Conservation (phyloP, 30 jellyfish, hydroid and myxozoan species). For the Cassiopea xamachana region DNA sequence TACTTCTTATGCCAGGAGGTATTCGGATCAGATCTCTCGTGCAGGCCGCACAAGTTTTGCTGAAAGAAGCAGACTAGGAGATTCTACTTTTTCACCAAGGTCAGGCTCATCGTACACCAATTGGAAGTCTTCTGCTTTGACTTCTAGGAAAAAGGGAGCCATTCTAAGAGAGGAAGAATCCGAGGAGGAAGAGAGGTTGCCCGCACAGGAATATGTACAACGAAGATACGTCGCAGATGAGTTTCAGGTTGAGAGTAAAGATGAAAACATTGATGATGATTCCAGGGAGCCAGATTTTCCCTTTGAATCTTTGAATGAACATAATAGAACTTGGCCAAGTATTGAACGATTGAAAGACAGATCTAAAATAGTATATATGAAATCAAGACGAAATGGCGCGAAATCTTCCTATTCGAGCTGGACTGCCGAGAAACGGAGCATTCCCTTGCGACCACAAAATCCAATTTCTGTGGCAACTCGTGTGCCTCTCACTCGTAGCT, state of each 20-base stretch:
- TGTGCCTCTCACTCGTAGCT: not conserved
- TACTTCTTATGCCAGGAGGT: conserved; percentile 7
- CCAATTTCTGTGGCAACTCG: not conserved
- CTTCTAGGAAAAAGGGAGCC: not conserved
- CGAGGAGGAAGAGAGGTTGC: not conserved
- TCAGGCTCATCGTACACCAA: conserved; percentile 29
- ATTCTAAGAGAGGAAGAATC: conserved; percentile 28
- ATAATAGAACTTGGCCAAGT: conserved; percentile 78
- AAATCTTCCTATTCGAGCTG: conserved; percentile 19
- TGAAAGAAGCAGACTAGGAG: conserved; percentile 1
- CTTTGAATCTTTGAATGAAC: conserved; percentile 20
- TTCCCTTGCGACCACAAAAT: conserved; percentile 34
- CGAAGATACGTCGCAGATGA: not conserved
- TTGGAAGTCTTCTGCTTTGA: conserved; percentile 43
- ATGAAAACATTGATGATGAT: not conserved
- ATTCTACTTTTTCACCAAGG: conserved; percentile 1
- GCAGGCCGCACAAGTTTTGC: not conserved
- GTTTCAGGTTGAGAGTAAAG: not conserved
- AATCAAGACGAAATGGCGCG: not conserved
- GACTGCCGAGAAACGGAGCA: conserved; percentile 56
- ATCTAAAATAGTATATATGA: not conserved
- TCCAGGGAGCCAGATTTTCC: conserved; percentile 4
- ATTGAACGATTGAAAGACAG: conserved; percentile 36
- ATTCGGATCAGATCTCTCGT: not conserved
- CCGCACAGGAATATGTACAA: conserved; percentile 1